Base-by-base conservation (phyloP, 2,113 vertebrate species). In the Pterophyllum scalare region DNA sequence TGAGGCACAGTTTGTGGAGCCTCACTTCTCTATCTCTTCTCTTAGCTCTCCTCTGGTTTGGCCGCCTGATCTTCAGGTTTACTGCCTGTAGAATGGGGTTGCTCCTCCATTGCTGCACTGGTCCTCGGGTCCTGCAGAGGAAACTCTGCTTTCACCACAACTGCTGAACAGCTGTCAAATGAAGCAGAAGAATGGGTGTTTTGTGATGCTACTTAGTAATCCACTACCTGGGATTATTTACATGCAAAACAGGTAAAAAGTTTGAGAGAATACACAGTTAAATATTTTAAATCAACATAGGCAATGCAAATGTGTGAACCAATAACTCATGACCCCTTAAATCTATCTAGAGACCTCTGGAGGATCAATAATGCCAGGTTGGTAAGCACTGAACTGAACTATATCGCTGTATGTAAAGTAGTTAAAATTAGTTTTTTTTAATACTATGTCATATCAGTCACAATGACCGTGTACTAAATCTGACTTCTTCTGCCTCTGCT, bases 1-100 rank as follows among this genome's bases (percentile, higher is more conserved):
- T 87, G 9, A 94, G n/a, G 70, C 96, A 96, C 70, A 94, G 88
- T 59, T 54, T 95, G 77, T 91, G 81, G 1, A 96, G 90, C 77
- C 76, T 89, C 49, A 87, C 80, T 1, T 77, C 49, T 49, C 77
- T 20, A 58, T 79, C 59, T 85, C 75, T 95, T 2, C 91, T 93
- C 79, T 86, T 93, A 0, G 84, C 65, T 12, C 78, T 80, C 17
- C 60, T 94, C 5, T 0, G 1, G 77, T 87, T 86, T 12, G 86
- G 77, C 79, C 91, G 90, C 80, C 91, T 93, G 83, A 83, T 35
- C 58, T 88, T 92, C 62, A 61, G 76, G 0, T 9, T 64, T 1
- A 82, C 3, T 1, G 76, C 92, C 93, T 74, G 86, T 43, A 93
- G 94, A 61, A 61, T 88, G 94, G 91, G 61, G 91, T 84, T 76